Evolutionary conservation across 2,888 invertebrate species (phyloP), one percentile per base, ranked within the genome.

Genomic region (Eremobia ochroleuca): DNA sequence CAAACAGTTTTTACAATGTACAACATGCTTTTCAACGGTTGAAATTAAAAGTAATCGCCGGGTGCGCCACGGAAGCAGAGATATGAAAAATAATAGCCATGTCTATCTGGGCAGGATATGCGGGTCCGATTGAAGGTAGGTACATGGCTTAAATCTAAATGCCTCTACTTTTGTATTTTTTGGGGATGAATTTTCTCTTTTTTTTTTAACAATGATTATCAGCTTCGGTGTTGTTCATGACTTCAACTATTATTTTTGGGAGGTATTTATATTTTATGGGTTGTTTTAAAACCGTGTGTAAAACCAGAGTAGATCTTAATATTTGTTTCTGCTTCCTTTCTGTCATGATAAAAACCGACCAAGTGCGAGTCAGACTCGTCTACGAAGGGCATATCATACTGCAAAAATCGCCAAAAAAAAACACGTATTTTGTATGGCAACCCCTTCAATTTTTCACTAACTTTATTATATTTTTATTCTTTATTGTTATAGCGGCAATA

Each of bases 21-120:
- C 90, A 91, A 93, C 94, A 93, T 91, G 93, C 90, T 92, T 94
- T 93, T 92, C 91, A 93, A 93, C 92, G 92, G 93, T 92, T 91
- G 92, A 92, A 93, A 95, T 95, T 95, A 95, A 96, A 96, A 95
- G 91, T 95, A 94, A 96, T 95, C 92, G 92, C 90, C 88, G 90
- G 88, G 88, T 89, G 90, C 89, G 91, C 91, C 90, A 92, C 92
- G 94, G 92, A 93, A 93, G 90, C 92, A 90, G 91, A 93, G 93
- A 94, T 94, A 95, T 95, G 94, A 94, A 94, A 93, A 95, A 95
- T 94, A 95, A 94, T 93, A 94, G 92, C 92, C 85, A 85, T 88
- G 89, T 91, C 90, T 92, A 91, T 90, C 91, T 90, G 88, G 76
- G 85, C 81, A 86, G 89, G 92, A 92, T 92, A 92, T 92, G 91